Evolutionary conservation across 2,888 invertebrate species (phyloP).

Genomic region (Charanyca ferruginea): DNA sequence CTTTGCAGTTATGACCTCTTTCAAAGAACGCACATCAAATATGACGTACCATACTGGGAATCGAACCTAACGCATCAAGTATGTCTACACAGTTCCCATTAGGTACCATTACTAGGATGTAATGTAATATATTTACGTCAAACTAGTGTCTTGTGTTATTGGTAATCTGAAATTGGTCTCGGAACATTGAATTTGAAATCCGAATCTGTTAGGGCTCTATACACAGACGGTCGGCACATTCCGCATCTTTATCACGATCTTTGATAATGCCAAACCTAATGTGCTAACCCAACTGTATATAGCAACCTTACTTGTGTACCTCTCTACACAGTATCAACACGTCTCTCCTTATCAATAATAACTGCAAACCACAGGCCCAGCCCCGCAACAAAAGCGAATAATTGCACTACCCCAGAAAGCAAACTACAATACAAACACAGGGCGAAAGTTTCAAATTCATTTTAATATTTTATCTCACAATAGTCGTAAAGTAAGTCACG

Average conservation of each 20-base stretch:
- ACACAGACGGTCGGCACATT: no score
- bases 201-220: no score
- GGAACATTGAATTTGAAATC: not conserved
- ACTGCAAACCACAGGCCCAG: conserved; percentile 47
- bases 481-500: conserved; percentile 86
- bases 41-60: not conserved
- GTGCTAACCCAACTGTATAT: no score
- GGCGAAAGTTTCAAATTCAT: conserved; percentile 89
- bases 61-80: not conserved
- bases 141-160: not conserved
- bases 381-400: conserved; percentile 54
- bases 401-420: conserved; percentile 76
- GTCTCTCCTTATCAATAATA: not conserved
- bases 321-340: not conserved
- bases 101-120: no score
- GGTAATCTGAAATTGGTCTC: conserved; percentile 28
- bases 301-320: conserved; percentile 11
- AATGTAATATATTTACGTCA: no score
- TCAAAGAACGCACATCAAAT: conserved; percentile 3
- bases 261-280: no score
- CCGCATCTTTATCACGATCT: no score
- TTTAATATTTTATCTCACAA: conserved; percentile 90
- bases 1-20: conserved; percentile 41
- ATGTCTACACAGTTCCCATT: not conserved
- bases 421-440: conserved; percentile 84